Conservation (phyloP, 2,888 invertebrate genomes). For the Desoria tigrina region DNA sequence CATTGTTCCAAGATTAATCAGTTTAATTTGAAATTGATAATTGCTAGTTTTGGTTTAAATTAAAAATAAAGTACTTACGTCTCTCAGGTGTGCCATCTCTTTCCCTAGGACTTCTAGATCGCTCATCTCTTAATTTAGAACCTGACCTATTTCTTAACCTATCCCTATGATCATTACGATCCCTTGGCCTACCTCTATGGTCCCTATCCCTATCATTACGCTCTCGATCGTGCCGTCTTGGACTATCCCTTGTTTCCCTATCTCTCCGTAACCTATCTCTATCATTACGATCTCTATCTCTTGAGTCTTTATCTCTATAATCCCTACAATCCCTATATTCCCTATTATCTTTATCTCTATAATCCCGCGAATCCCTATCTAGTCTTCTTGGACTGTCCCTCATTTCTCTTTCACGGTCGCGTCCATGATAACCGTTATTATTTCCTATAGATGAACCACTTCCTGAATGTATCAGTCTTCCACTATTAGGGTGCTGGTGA, state of each 20-base stretch:
- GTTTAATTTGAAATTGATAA: not conserved
- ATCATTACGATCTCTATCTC: constrained; percentile 26
- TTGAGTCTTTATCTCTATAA: constrained; percentile 25
- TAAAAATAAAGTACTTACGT: constrained; percentile 33
- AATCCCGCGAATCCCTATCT: constrained; percentile 28
- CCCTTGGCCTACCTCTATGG: constrained; percentile 36
- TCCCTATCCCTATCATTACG: constrained; percentile 33
- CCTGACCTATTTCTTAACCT: constrained; percentile 39
- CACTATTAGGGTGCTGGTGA: constrained; percentile 32
- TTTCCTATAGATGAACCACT: constrained; percentile 37
- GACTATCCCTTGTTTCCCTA: constrained; percentile 20
- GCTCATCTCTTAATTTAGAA: constrained; percentile 47
- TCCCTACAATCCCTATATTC: constrained; percentile 23
- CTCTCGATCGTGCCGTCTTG: constrained; percentile 9
- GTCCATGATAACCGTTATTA: constrained; percentile 37
- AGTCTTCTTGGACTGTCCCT: constrained; percentile 31
- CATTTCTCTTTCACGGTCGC: constrained; percentile 28
- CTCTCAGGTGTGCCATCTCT: constrained; percentile 52
- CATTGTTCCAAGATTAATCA: not conserved
- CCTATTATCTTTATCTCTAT: constrained; percentile 20
- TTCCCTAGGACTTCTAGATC: constrained; percentile 51
- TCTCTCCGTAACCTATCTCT: constrained; percentile 17
- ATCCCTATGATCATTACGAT: constrained; percentile 37
- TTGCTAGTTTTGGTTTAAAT: not conserved
- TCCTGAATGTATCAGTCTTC: constrained; percentile 41